Evolutionary conservation across 2,888 invertebrate genomes (phyloP).

Genomic region (Erynnis tages): DNA sequence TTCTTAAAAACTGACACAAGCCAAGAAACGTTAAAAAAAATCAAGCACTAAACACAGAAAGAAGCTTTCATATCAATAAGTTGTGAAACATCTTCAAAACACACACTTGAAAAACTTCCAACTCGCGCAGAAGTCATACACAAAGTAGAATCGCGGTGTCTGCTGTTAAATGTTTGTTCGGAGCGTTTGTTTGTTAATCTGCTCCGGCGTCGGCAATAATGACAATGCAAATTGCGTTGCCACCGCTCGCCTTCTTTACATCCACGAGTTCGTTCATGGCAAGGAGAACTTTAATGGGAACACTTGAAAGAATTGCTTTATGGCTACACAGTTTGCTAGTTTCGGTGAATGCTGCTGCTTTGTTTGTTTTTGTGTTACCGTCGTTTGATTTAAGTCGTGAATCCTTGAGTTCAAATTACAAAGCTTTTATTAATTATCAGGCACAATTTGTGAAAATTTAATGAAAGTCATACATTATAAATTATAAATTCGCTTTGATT

Average conservation of each 20-base stretch:
- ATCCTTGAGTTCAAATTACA: no score
- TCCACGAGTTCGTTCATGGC: slow-evolving; percentile 27
- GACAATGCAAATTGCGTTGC: slow-evolving; percentile 38
- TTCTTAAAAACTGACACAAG: no score
- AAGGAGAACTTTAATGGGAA: slow-evolving; percentile 27
- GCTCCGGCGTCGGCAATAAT: slow-evolving; percentile 35
- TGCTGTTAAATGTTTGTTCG: slow-evolving; percentile 40
- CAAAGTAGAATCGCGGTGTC: slow-evolving; percentile 26
- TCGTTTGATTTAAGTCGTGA: no score
- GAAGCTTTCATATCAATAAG: no score
- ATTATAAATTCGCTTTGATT: no score
- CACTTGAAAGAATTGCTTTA: slow-evolving; percentile 28
- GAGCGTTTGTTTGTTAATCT: slow-evolving; percentile 28
- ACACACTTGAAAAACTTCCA: slow-evolving; percentile 13
- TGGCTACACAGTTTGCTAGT: slow-evolving; percentile 15
- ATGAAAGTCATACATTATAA: no score
- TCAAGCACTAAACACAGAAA: no score
- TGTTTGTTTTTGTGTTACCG: not conserved
- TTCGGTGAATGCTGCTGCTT: slow-evolving; percentile 10
- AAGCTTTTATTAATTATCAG: no score
- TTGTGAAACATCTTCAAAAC: no score
- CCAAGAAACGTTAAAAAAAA: no score
- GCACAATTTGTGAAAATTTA: no score
- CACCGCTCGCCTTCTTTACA: slow-evolving; percentile 32
- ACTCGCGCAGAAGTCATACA: slow-evolving; percentile 24